Evolutionary conservation across 2,113 vertebrate species (phyloP).

Genomic region (Grammomys dolichurus): DNA sequence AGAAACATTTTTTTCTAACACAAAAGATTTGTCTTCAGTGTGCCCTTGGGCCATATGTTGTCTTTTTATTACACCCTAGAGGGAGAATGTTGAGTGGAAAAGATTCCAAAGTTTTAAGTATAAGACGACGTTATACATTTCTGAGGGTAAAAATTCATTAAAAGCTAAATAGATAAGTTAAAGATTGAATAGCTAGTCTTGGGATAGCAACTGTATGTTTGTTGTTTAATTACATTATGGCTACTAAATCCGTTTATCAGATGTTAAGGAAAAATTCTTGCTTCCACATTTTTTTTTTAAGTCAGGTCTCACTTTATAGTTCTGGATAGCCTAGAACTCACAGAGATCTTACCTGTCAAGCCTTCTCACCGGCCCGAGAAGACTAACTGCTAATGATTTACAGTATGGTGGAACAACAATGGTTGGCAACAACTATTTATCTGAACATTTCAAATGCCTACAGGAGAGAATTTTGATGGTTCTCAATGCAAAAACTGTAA

Average conservation of each 20-base stretch:
- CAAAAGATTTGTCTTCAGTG: constrained; percentile 75
- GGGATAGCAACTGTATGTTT: neutral
- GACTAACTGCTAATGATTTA: neutral
- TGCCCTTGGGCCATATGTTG: constrained; percentile 65
- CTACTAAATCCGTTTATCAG: constrained; percentile 15
- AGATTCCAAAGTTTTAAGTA: constrained; percentile 68
- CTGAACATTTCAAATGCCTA: neutral
- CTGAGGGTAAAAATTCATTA: constrained; percentile 53
- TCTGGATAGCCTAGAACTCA: neutral
- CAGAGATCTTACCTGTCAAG: neutral
- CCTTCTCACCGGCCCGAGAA: neutral
- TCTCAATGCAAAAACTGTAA: neutral
- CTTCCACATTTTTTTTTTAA: neutral
- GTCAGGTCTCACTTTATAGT: neutral
- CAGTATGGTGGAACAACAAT: neutral
- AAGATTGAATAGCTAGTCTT: constrained; percentile 58
- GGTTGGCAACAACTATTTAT: neutral
- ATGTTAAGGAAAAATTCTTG: neutral
- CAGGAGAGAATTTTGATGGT: neutral
- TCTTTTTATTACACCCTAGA: constrained; percentile 76
- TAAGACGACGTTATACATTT: constrained; percentile 64
- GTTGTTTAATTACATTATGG: neutral
- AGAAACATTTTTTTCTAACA: constrained; percentile 79
- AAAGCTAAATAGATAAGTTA: constrained; percentile 71
- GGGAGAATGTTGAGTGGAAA: constrained; percentile 67